Conservation (phyloP, 2,888 invertebrate species). For the Andrena chrysosceles region DNA sequence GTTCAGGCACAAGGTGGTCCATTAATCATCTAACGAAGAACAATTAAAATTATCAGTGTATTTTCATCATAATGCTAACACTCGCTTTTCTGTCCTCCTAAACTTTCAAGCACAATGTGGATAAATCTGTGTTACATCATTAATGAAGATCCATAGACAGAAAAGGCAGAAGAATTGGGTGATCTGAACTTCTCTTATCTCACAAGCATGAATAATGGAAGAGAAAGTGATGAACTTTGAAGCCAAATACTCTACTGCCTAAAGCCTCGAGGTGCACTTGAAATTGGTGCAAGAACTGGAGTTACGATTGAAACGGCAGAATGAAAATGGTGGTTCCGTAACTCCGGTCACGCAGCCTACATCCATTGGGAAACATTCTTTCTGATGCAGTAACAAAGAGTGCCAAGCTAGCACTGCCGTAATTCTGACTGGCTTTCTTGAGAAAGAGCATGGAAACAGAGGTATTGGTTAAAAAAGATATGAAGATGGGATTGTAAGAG, state of each 20-base stretch:
- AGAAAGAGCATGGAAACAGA: background rate
- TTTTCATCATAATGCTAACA: too few species aligned
- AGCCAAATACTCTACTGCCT: background rate
- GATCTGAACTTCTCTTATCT: background rate
- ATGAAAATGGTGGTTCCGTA: conserved; percentile 3
- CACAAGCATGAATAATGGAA: background rate
- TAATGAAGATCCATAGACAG: too few species aligned
- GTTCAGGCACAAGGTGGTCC: too few species aligned
- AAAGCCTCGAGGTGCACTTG: conserved; percentile 1
- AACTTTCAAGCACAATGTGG: too few species aligned
- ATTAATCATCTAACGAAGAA: too few species aligned
- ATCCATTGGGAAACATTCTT: conserved; percentile 25
- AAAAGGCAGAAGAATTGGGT: background rate
- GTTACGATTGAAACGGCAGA: conserved; percentile 32
- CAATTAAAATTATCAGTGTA: too few species aligned
- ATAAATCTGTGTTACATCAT: too few species aligned
- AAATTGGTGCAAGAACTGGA: conserved; percentile 25
- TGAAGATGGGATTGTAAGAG: background rate
- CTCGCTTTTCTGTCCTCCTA: too few species aligned
- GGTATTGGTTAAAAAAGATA: background rate
- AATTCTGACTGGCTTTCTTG: conserved; percentile 14
- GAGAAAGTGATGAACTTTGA: conserved; percentile 7
- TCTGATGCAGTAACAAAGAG: conserved; percentile 15
- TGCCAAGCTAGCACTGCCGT: conserved; percentile 16
- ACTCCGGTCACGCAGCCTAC: conserved; percentile 42